phyloP scores from a whole-genome alignment of 2,888 invertebrate species.

The Tyria jacobaeae region DNA sequence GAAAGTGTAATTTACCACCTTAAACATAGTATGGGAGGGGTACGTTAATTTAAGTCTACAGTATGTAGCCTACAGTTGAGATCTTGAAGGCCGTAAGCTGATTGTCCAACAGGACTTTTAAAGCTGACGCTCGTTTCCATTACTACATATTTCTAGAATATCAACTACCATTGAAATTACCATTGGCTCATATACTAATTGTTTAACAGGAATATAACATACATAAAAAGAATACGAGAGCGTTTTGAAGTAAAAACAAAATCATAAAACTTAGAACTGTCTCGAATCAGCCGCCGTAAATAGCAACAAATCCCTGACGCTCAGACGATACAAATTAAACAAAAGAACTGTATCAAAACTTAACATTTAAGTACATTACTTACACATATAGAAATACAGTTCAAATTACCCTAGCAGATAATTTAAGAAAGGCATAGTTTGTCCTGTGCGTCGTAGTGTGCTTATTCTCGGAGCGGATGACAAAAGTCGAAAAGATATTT shows the following conservation, averaged over 20 bases:
- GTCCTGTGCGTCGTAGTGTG: slow-evolving; percentile 26
- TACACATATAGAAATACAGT: rapidly evolving
- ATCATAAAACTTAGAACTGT: slow-evolving; percentile 15
- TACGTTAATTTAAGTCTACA: too few relatives aligned
- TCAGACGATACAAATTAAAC: slow-evolving; percentile 32
- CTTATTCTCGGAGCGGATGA: slow-evolving; percentile 34
- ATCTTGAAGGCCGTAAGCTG: too few relatives aligned
- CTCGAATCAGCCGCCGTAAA: slow-evolving; percentile 26
- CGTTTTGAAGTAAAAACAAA: slow-evolving; percentile 12
- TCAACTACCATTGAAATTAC: too few relatives aligned
- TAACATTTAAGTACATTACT: neutral
- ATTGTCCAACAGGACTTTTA: too few relatives aligned
- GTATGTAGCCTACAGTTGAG: too few relatives aligned
- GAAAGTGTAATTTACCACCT: too few relatives aligned
- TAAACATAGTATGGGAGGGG: too few relatives aligned
- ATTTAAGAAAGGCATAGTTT: slow-evolving; percentile 8
- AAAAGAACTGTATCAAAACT: neutral
- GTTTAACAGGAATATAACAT: neutral
- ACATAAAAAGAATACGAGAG: too few relatives aligned
- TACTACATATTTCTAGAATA: too few relatives aligned
- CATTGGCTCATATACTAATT: too few relatives aligned
- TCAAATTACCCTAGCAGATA: slow-evolving; percentile 1
- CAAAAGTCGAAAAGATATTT: slow-evolving; percentile 25
- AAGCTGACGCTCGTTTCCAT: too few relatives aligned
- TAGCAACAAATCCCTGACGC: slow-evolving; percentile 27